Evolutionary conservation across 2,113 vertebrate species (phyloP).

Genomic region (Apteryx mantelli): DNA sequence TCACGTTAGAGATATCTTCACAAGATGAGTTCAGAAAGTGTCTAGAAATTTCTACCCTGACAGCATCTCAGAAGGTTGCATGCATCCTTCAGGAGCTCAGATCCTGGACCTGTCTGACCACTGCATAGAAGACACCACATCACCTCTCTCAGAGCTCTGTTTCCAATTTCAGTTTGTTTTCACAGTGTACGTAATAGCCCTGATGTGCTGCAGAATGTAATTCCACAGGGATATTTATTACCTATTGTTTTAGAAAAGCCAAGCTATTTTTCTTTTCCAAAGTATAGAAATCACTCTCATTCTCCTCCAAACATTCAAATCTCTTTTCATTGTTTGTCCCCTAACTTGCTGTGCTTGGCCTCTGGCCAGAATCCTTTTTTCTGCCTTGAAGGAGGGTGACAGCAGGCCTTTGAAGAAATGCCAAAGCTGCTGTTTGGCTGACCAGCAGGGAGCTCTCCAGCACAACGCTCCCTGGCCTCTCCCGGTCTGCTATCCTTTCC

Average conservation of each 20-base stretch:
- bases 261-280: background rate
- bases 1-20: background rate
- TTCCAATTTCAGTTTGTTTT: background rate
- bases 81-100: background rate
- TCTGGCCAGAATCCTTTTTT: background rate
- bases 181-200: background rate
- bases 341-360: constrained; percentile 31
- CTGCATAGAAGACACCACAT: background rate
- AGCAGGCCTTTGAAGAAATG: constrained; percentile 34
- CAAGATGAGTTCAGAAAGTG: background rate
- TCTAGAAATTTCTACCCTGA: background rate
- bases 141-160: background rate
- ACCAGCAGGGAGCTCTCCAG: constrained; percentile 49
- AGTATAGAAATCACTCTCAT: background rate
- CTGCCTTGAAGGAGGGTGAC: constrained; percentile 42
- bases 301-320: background rate
- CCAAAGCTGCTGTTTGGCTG: constrained; percentile 59
- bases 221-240: background rate
- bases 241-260: background rate
- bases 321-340: constrained; percentile 38
- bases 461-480: constrained; percentile 22
- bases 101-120: background rate
- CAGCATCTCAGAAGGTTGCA: background rate
- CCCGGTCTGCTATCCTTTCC: constrained; percentile 4
- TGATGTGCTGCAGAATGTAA: background rate